Percentiles rank a stretch among this genome's conserved stretches.
These are phyloP conservation scores for Andrena fulva DNA, from an alignment of 2,888 invertebrate species.

Conservation along the genomic window DNA sequence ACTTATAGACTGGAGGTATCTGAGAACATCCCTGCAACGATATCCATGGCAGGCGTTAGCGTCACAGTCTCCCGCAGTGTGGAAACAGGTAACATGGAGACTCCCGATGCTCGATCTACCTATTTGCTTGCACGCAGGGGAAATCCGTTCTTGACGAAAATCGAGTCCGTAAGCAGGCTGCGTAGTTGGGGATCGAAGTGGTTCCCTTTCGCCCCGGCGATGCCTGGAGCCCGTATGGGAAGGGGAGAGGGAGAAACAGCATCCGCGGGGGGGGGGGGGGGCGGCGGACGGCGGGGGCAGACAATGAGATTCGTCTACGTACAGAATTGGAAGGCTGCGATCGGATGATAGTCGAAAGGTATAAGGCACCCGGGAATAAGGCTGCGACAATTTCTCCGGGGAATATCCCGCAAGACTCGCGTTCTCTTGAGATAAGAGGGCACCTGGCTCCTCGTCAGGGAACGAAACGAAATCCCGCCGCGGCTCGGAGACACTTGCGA, in stretches of 20 bases:
- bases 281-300: constrained; percentile 35
- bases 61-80: constrained; percentile 19
- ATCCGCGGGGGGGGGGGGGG: neutral
- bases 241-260: neutral
- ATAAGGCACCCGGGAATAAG: constrained; percentile 70
- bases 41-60: constrained; percentile 54
- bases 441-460: constrained; percentile 57
- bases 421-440: constrained; percentile 57
- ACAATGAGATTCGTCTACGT: constrained; percentile 73
- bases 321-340: constrained; percentile 71
- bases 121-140: constrained; percentile 4
- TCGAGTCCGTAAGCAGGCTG: constrained; percentile 1
- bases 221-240: neutral
- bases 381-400: constrained; percentile 72
- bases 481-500: constrained; percentile 39
- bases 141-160: constrained; percentile 24
- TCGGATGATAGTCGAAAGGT: constrained; percentile 72
- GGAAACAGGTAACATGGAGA: constrained; percentile 3
- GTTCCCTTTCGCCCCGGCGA: constrained; percentile 21
- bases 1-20: neutral
- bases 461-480: constrained; percentile 58
- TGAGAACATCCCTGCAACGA: neutral
- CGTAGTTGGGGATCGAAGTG: constrained; percentile 27
- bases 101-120: constrained; percentile 25
- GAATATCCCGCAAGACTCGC: constrained; percentile 63